These are phyloP conservation scores for Noctua janthe DNA, from an alignment of 2,888 invertebrate genomes.

Conservation along the genomic window DNA sequence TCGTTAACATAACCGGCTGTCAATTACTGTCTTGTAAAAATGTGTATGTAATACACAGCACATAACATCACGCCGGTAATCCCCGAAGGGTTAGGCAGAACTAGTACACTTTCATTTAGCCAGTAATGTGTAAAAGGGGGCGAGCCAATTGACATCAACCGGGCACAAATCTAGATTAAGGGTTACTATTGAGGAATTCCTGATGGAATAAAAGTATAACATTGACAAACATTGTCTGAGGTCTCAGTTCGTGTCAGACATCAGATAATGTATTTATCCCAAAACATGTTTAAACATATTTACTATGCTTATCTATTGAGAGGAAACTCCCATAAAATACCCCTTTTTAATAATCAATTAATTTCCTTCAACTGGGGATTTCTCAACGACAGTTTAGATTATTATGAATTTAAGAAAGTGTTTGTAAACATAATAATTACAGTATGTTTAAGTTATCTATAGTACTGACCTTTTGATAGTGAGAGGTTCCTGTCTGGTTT, in stretches of 20 bases:
- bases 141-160: neutral
- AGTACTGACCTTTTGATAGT: neutral
- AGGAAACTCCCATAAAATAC: neutral
- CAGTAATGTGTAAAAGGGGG: neutral
- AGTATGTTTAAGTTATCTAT: slow-evolving; percentile 22
- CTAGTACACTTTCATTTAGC: neutral
- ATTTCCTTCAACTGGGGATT: slow-evolving; percentile 26
- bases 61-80: neutral
- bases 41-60: neutral
- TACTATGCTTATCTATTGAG: neutral
- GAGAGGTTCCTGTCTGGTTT: neutral
- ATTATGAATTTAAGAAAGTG: slow-evolving; percentile 2
- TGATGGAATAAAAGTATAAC: neutral
- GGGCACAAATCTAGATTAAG: neutral
- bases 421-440: slow-evolving; percentile 24
- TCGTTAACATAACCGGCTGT: neutral
- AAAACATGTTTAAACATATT: neutral
- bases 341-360: neutral
- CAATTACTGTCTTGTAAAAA: neutral
- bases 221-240: neutral
- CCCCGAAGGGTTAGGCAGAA: neutral
- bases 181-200: neutral
- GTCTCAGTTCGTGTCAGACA: neutral
- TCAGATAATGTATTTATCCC: neutral
- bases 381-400: neutral